Conservation (phyloP, 2,797 vertebrate genomes). For the Dendrocincla tyrannina region DNA sequence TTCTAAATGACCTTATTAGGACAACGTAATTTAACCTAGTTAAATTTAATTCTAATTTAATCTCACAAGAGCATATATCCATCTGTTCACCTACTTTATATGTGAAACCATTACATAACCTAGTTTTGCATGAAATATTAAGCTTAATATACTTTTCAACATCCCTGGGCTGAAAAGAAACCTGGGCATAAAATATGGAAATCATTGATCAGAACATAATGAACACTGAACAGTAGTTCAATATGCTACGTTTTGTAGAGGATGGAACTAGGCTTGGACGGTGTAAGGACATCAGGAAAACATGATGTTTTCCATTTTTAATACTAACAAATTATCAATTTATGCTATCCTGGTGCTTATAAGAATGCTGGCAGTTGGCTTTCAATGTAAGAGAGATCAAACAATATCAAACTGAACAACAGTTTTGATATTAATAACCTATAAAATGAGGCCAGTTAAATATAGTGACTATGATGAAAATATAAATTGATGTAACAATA, state of each 20-base stretch:
- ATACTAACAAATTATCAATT: not conserved
- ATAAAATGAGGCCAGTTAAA: not conserved
- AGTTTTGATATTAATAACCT: not conserved
- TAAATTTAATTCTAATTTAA: not conserved
- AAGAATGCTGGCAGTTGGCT: not conserved
- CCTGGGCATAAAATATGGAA: not conserved
- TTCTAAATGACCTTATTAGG: conserved; percentile 5
- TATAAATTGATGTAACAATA: not conserved
- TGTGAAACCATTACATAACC: not conserved
- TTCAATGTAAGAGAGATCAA: not conserved
- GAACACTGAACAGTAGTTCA: not conserved
- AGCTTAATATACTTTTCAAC: not conserved
- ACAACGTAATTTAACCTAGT: not conserved
- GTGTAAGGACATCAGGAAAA: not conserved
- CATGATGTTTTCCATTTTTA: not conserved
- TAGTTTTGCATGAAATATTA: not conserved
- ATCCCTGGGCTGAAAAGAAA: not conserved
- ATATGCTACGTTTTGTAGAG: accelerated
- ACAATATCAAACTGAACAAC: not conserved
- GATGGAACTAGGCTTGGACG: not conserved
- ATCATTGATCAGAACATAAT: not conserved
- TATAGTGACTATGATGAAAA: not conserved
- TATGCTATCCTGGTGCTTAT: not conserved
- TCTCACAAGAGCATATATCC: conserved; percentile 12
- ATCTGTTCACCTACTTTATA: conserved; percentile 39